Percentiles rank a stretch among this genome's conserved stretches.
phyloP scores from a whole-genome alignment of 2,888 invertebrate genomes.

The Caprella mutica region DNA sequence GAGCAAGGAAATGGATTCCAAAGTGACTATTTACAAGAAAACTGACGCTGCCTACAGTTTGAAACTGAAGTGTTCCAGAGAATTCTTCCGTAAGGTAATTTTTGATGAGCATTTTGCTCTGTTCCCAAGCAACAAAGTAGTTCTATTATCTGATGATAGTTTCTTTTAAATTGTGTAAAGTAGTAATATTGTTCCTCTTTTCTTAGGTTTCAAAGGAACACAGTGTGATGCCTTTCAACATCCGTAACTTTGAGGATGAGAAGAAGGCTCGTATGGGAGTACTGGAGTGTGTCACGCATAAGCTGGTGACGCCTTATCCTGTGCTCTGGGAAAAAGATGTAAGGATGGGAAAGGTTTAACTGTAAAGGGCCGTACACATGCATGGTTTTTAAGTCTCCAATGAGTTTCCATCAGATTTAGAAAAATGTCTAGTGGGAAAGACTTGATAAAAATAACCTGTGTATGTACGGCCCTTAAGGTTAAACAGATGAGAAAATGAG shows the following conservation, averaged over 20 bases:
- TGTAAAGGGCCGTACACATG: too few relatives aligned
- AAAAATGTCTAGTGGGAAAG: too few relatives aligned
- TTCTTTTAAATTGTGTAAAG: background rate
- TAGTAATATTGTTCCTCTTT: background rate
- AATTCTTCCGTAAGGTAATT: conserved; percentile 67
- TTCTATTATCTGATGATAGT: background rate
- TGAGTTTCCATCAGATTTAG: too few relatives aligned
- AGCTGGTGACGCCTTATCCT: conserved; percentile 95
- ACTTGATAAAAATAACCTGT: too few relatives aligned
- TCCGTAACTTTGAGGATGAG: conserved; percentile 89
- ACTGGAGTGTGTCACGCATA: conserved; percentile 94
- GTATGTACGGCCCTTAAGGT: too few relatives aligned
- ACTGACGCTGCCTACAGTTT: conserved; percentile 94
- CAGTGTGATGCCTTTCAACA: conserved; percentile 93
- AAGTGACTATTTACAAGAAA: conserved; percentile 96
- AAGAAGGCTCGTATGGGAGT: conserved; percentile 96
- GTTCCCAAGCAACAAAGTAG: background rate
- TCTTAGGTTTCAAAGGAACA: conserved; percentile 54
- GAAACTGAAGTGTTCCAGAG: conserved; percentile 91
- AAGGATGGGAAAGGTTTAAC: background rate
- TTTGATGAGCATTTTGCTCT: conserved; percentile 38
- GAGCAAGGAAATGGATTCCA: conserved; percentile 83
- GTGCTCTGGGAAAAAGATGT: conserved; percentile 62
- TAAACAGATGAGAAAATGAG: too few relatives aligned
- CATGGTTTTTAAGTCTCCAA: too few relatives aligned